Conservation (phyloP, 2,113 vertebrate genomes). For the Halcyon malimbica region DNA sequence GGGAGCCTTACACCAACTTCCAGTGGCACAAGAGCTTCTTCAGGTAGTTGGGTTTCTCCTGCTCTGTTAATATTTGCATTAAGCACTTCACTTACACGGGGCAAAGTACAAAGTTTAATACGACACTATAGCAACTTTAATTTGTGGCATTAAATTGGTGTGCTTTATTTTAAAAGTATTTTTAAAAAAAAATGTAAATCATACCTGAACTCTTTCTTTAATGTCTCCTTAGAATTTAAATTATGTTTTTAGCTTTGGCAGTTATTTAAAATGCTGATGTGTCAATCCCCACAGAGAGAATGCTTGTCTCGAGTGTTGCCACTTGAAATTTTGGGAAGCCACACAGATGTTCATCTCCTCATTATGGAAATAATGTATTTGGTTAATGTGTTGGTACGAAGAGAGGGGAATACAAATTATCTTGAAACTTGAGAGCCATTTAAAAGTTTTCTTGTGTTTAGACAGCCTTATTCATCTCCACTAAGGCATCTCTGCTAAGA, state of each 20-base stretch:
- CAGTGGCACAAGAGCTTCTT: neutral
- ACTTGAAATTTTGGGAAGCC: conserved; percentile 70
- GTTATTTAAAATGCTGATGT: conserved; percentile 53
- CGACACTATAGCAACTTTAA: neutral
- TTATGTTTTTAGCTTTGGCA: conserved; percentile 22
- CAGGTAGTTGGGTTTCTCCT: neutral
- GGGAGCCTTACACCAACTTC: accelerated
- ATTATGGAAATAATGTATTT: conserved; percentile 69
- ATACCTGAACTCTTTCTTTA: conserved; percentile 34
- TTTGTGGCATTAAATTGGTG: neutral
- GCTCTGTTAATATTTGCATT: neutral
- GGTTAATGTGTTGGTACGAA: conserved; percentile 60
- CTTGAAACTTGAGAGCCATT: conserved; percentile 41
- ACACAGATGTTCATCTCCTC: conserved; percentile 71
- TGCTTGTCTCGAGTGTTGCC: conserved; percentile 64
- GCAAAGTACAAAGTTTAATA: neutral
- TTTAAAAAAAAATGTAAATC: neutral
- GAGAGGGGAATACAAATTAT: conserved; percentile 68
- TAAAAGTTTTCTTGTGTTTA: neutral
- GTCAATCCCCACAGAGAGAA: conserved; percentile 42
- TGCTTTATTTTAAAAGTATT: neutral
- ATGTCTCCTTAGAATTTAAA: neutral
- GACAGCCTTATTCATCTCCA: neutral
- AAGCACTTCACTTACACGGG: neutral
- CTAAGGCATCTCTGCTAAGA: neutral